phyloP scores from a whole-genome alignment of 1,140 invertebrate genomes.

The Hormaphis cornu region DNA sequence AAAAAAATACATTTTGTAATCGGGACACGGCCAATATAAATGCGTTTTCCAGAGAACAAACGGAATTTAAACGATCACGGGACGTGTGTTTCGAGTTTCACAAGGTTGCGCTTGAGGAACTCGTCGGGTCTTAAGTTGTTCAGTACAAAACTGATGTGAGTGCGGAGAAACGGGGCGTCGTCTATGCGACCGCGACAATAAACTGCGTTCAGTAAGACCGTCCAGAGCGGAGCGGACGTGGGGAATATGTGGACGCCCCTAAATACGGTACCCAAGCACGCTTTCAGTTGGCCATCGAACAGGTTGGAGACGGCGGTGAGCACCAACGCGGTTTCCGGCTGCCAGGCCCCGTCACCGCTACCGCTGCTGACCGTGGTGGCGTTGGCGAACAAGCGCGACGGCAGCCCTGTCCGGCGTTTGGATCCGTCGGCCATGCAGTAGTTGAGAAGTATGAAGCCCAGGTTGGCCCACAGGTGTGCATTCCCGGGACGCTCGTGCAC shows the following conservation, averaged over 20 bases:
- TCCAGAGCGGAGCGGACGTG: background rate
- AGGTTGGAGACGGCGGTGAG: constrained; percentile 1
- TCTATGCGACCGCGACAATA: background rate
- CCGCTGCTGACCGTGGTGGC: background rate
- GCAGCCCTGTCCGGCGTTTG: background rate
- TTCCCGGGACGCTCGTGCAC: background rate
- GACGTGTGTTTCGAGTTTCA: background rate
- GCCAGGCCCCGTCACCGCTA: background rate
- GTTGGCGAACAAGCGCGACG: background rate
- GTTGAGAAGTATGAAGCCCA: background rate
- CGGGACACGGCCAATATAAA: too few relatives aligned
- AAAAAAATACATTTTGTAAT: too few relatives aligned
- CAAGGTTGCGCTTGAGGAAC: background rate
- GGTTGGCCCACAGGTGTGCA: background rate
- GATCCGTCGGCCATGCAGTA: constrained; percentile 5
- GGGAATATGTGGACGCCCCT: constrained; percentile 5
- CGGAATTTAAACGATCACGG: background rate
- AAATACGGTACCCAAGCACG: background rate
- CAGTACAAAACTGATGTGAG: background rate
- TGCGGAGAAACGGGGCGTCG: background rate
- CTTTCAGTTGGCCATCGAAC: constrained; percentile 6
- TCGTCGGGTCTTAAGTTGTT: background rate
- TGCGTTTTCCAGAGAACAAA: background rate
- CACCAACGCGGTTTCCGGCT: background rate
- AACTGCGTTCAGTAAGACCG: background rate